Percentiles rank a stretch among this genome's conserved stretches.
phyloP scores from a whole-genome alignment of 2,888 invertebrate genomes.

The Amphipoea lucens region DNA sequence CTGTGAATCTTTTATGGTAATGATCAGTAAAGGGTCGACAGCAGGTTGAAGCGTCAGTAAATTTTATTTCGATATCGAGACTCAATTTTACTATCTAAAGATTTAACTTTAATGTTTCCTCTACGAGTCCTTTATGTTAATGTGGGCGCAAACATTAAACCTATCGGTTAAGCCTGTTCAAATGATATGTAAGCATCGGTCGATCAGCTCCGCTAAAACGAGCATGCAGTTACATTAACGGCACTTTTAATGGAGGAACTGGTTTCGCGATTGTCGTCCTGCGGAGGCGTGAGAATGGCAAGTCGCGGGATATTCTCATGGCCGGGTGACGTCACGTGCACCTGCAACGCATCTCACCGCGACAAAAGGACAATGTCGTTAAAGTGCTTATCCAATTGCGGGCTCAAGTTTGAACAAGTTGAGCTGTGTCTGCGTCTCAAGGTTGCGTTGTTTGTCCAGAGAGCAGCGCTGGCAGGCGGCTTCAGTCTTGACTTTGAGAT shows the following conservation, averaged over 20 bases:
- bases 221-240: slow-evolving; percentile 83
- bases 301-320: slow-evolving; percentile 86
- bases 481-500: slow-evolving; percentile 29
- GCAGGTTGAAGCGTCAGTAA: slow-evolving; percentile 21
- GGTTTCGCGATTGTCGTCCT: slow-evolving; percentile 83
- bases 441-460: slow-evolving; percentile 65
- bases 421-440: slow-evolving; percentile 67
- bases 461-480: slow-evolving; percentile 29
- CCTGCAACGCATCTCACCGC: slow-evolving; percentile 80
- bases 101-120: slow-evolving; percentile 61
- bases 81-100: slow-evolving; percentile 40
- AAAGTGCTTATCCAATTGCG: slow-evolving; percentile 83
- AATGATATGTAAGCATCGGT: slow-evolving; percentile 66
- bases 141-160: slow-evolving; percentile 55
- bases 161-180: slow-evolving; percentile 57
- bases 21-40: slow-evolving; percentile 23
- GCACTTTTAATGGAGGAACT: slow-evolving; percentile 85
- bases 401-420: slow-evolving; percentile 85
- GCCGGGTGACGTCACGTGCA: slow-evolving; percentile 85
- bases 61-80: slow-evolving; percentile 38
- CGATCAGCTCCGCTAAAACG: slow-evolving; percentile 73
- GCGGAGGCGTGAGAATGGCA: slow-evolving; percentile 89
- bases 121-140: slow-evolving; percentile 53
- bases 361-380: slow-evolving; percentile 84
- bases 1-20: slow-evolving; percentile 32